phyloP scores from a whole-genome alignment of 2,797 vertebrate species.

The Delichon dasypus region DNA sequence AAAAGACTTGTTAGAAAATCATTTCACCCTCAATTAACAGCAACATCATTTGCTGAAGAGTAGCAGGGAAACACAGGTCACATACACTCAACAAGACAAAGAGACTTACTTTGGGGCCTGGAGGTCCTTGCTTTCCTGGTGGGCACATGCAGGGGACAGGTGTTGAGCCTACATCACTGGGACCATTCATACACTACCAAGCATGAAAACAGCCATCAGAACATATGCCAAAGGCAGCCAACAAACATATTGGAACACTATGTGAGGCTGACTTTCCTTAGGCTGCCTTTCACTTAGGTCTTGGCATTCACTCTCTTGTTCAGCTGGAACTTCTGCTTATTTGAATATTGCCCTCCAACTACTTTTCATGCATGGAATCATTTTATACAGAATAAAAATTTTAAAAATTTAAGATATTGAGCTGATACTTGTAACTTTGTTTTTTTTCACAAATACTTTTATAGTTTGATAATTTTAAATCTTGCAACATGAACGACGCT shows the following conservation, averaged over 20 bases:
- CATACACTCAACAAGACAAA: not conserved
- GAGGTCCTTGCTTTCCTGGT: conserved; percentile 86
- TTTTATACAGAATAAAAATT: not conserved
- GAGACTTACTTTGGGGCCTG: conserved; percentile 86
- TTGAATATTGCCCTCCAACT: not conserved
- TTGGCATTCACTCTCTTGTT: not conserved
- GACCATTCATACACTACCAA: conserved; percentile 87
- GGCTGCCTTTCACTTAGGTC: not conserved
- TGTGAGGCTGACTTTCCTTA: not conserved
- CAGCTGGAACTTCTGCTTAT: not conserved
- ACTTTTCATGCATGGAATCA: not conserved
- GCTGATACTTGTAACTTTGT: not conserved
- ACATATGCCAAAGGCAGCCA: not conserved
- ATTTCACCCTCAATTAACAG: not conserved
- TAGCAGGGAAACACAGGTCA: not conserved
- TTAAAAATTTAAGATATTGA: not conserved
- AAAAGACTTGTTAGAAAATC: not conserved
- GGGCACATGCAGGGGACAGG: conserved; percentile 88
- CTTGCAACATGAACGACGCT: not conserved
- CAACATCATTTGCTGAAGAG: not conserved
- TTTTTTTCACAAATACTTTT: not conserved
- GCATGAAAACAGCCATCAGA: conserved; percentile 37
- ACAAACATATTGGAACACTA: accelerated
- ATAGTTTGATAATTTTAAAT: not conserved
- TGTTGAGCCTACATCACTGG: conserved; percentile 86